Conservation (phyloP, 2,113 vertebrate species). For the Grammomys dolichurus region DNA sequence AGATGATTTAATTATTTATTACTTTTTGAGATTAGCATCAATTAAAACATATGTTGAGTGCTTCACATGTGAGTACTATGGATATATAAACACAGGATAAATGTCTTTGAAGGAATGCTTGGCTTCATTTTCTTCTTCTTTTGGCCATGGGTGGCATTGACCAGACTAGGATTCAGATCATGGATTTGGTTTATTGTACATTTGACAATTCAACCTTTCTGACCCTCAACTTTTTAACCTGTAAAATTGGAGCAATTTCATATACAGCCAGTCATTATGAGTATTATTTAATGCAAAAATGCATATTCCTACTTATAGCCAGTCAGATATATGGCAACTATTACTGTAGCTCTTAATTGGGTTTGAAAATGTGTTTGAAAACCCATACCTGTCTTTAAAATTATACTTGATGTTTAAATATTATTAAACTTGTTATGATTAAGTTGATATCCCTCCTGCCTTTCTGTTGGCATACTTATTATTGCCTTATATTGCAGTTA, state of each 20-base stretch:
- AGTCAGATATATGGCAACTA: constrained; percentile 56
- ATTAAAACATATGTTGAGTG: not conserved
- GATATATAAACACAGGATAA: not conserved
- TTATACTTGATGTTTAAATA: constrained; percentile 68
- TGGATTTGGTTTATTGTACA: not conserved
- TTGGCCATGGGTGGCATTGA: not conserved
- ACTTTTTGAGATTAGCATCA: not conserved
- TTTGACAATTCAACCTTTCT: constrained; percentile 50
- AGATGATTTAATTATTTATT: not conserved
- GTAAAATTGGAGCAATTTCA: constrained; percentile 31
- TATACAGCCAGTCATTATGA: constrained; percentile 41
- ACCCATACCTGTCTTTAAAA: constrained; percentile 61
- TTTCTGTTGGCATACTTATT: constrained; percentile 22
- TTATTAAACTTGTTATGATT: constrained; percentile 58
- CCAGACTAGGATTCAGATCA: not conserved
- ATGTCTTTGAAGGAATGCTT: not conserved
- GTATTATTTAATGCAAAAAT: constrained; percentile 62
- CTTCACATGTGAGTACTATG: not conserved
- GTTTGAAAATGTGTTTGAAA: constrained; percentile 66
- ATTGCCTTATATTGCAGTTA: constrained; percentile 46
- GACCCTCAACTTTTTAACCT: constrained; percentile 45
- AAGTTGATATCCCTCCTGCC: constrained; percentile 26
- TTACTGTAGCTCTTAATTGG: constrained; percentile 59
- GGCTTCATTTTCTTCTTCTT: not conserved
- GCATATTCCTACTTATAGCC: constrained; percentile 34